These are phyloP conservation scores for Hippocampus abdominalis DNA, from an alignment of 2,113 vertebrate species.

Conservation along the genomic window DNA sequence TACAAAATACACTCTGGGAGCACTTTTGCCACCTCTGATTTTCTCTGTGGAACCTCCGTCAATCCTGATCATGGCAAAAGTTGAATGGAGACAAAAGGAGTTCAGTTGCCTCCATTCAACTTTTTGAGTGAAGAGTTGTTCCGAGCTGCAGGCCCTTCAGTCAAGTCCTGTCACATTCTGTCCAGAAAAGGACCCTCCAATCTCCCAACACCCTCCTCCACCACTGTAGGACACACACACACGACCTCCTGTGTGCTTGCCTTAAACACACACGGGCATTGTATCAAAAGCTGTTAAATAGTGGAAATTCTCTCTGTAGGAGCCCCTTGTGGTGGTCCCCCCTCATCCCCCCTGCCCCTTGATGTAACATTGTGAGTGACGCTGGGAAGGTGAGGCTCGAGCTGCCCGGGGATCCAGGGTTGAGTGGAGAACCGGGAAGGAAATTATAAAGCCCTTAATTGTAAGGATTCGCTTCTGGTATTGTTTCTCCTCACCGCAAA, in stretches of 20 bases:
- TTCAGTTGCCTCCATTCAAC: background rate
- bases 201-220: conserved; percentile 18
- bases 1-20: background rate
- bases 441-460: conserved; percentile 8
- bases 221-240: conserved; percentile 16
- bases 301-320: background rate
- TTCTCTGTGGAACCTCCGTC: background rate
- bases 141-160: background rate
- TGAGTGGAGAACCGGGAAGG: conserved; percentile 41
- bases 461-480: conserved; percentile 1
- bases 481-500: conserved; percentile 1
- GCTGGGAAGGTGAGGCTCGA: conserved; percentile 1
- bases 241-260: background rate
- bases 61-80: background rate
- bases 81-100: background rate
- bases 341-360: background rate
- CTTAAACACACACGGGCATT: background rate
- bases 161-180: conserved; percentile 18
- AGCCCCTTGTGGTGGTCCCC: background rate
- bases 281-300: background rate
- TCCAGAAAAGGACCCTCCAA: conserved; percentile 33
- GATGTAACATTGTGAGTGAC: conserved; percentile 7
- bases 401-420: conserved; percentile 29
- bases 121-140: background rate
- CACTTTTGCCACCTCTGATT: background rate